Evolutionary conservation across 2,113 vertebrate genomes (phyloP).

Genomic region (Rhipidura dahli): DNA sequence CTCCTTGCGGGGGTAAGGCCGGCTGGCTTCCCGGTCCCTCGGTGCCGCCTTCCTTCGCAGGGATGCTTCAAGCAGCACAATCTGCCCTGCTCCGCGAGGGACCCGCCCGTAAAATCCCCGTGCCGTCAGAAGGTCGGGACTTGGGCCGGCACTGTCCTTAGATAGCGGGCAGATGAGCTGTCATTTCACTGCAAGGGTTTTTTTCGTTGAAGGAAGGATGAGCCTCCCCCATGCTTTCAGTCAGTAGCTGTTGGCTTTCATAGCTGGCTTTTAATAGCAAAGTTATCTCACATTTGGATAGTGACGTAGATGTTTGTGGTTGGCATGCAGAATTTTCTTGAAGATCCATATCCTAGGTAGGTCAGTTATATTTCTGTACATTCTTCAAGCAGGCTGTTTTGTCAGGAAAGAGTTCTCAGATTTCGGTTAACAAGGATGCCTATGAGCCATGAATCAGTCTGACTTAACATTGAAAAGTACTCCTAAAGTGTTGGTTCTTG

Average conservation of each 20-base stretch:
- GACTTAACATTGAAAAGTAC: neutral
- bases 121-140: neutral
- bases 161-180: neutral
- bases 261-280: neutral
- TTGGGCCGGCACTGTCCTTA: accelerated
- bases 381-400: too few relatives aligned
- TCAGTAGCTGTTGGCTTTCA: neutral
- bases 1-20: neutral
- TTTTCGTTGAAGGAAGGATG: neutral
- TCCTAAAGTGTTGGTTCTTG: neutral
- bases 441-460: accelerated
- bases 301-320: neutral
- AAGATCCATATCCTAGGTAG: neutral
- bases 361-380: neutral
- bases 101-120: neutral
- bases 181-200: neutral
- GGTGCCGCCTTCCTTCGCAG: neutral
- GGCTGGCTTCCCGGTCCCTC: neutral
- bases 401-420: neutral
- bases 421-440: neutral
- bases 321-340: neutral
- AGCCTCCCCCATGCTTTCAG: neutral
- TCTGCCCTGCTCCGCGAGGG: neutral
- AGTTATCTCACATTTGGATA: neutral
- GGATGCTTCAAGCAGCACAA: neutral